Conservation (phyloP, 2,888 invertebrate species). For the Chrysolina haemoptera region DNA sequence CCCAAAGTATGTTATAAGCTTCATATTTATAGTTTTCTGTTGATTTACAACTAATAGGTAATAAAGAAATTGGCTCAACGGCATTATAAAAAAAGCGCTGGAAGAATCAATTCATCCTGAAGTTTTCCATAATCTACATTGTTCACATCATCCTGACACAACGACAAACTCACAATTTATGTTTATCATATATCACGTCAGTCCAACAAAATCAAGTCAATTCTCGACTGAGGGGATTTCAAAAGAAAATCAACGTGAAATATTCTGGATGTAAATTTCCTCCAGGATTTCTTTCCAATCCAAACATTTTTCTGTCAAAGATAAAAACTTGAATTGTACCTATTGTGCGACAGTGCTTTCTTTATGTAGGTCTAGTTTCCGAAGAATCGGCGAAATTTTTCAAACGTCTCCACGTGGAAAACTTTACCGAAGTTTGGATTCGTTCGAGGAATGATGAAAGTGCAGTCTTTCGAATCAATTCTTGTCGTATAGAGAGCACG, state of each 20-base stretch:
- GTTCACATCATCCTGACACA: too few species aligned
- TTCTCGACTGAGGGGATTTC: not conserved
- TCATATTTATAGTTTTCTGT: too few species aligned
- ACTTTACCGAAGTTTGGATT: conserved; percentile 18
- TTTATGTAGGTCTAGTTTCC: conserved; percentile 27
- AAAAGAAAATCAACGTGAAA: conserved; percentile 15
- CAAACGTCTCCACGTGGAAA: conserved; percentile 20
- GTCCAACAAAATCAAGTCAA: not conserved
- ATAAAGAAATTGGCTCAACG: too few species aligned
- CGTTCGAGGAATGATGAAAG: not conserved
- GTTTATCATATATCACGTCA: conserved; percentile 1
- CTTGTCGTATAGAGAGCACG: not conserved
- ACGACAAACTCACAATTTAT: not conserved
- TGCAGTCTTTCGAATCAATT: not conserved
- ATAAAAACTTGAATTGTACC: conserved; percentile 38
- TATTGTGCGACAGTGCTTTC: conserved; percentile 30
- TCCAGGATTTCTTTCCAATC: conserved; percentile 11
- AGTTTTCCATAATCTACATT: not conserved
- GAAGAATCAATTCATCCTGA: not conserved
- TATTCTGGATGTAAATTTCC: conserved; percentile 20
- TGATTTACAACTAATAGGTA: too few species aligned
- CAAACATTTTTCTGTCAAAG: conserved; percentile 26
- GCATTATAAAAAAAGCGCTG: conserved; percentile 4
- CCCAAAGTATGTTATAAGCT: too few species aligned
- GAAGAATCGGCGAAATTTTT: conserved; percentile 30